Conservation (phyloP, 1,140 invertebrate genomes). For the Galleria mellonella region DNA sequence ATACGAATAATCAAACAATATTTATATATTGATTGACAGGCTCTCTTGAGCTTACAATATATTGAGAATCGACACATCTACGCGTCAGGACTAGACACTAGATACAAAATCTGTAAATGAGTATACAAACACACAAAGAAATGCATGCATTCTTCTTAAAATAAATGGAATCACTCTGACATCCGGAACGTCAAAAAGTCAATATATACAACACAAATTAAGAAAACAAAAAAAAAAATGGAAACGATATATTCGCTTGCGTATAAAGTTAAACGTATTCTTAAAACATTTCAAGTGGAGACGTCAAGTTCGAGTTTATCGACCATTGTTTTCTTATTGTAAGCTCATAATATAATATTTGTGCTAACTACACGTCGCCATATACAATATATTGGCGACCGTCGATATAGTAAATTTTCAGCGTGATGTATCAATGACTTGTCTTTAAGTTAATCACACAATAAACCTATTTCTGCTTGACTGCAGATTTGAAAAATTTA, state of each 20-base stretch:
- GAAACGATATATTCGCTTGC: constrained; percentile 11
- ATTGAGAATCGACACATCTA: constrained; percentile 63
- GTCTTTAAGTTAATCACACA: too few species aligned
- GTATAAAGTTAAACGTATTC: not conserved
- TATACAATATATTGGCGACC: too few species aligned
- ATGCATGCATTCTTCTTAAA: constrained; percentile 72
- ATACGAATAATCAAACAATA: constrained; percentile 10
- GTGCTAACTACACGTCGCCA: too few species aligned
- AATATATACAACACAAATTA: constrained; percentile 50
- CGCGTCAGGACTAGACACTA: constrained; percentile 66
- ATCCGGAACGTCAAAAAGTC: constrained; percentile 38
- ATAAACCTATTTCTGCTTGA: too few species aligned
- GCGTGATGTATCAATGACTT: too few species aligned
- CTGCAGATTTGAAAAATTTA: too few species aligned
- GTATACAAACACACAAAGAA: constrained; percentile 69
- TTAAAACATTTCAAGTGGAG: too few species aligned
- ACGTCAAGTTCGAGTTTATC: too few species aligned
- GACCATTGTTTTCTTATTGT: too few species aligned
- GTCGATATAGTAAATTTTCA: too few species aligned
- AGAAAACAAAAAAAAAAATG: not conserved
- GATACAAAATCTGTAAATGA: constrained; percentile 57
- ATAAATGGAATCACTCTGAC: constrained; percentile 72
- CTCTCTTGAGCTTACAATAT: constrained; percentile 47
- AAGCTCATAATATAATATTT: too few species aligned
- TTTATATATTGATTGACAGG: constrained; percentile 36